A percentile compares a stretch with the other conserved stretches of the same genome.
Conservation (phyloP, 2,888 invertebrate species). For the Strigamia maritima region DNA sequence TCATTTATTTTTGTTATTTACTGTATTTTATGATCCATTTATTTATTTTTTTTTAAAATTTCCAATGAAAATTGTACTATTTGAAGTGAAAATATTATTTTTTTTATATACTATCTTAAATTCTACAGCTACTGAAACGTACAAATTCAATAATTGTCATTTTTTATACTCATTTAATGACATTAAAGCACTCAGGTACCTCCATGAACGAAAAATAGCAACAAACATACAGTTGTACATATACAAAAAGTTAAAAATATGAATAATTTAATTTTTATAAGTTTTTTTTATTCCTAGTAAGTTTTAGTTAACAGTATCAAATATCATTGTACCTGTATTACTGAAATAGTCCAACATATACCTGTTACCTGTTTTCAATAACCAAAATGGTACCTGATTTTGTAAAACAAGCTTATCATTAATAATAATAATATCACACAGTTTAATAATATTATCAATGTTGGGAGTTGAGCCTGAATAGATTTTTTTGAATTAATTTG, state of each 20-base stretch:
- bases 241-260: background rate
- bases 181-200: background rate
- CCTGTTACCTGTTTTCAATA: background rate
- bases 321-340: background rate
- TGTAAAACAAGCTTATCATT: constrained; percentile 11
- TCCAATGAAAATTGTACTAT: background rate
- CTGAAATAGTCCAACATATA: background rate
- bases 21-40: background rate
- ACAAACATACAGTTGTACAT: background rate
- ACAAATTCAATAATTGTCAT: background rate
- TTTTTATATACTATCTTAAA: background rate
- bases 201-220: background rate
- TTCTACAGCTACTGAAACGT: background rate
- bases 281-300: background rate
- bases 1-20: background rate
- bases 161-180: background rate
- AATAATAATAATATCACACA: background rate
- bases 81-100: no score
- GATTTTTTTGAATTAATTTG: background rate
- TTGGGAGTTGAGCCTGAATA: background rate
- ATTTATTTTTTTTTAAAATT: background rate
- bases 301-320: background rate
- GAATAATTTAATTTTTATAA: background rate
- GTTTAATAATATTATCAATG: background rate
- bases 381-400: background rate